Percentiles rank a stretch among this genome's conserved stretches.
phyloP scores from a whole-genome alignment of 1,140 invertebrate species.

The Holcopasites calliopsidis region DNA sequence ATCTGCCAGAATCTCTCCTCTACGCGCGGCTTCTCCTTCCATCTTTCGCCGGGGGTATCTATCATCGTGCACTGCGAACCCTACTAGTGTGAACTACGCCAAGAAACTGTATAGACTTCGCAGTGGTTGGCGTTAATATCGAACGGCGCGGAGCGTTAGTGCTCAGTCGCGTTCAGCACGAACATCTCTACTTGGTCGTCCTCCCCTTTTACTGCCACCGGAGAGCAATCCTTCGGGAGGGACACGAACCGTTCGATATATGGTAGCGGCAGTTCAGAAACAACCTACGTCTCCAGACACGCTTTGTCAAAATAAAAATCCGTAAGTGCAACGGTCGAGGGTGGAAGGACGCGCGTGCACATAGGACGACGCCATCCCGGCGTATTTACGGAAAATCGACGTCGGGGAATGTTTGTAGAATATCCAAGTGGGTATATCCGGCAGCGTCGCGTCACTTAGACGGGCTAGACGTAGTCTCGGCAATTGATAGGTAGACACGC shows the following conservation, averaged over 20 bases:
- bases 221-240: neutral
- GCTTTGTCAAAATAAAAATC: neutral
- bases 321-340: no score
- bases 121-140: slow-evolving; percentile 40
- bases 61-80: neutral
- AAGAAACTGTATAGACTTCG: neutral
- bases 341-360: slow-evolving; percentile 6
- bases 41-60: slow-evolving; percentile 14
- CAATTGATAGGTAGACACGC: slow-evolving; percentile 70
- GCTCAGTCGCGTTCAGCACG: no score
- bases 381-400: slow-evolving; percentile 57
- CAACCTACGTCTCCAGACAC: neutral
- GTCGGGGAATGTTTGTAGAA: slow-evolving; percentile 49
- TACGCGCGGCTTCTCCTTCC: neutral
- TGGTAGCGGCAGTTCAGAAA: neutral
- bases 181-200: no score
- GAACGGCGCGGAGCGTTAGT: no score
- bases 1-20: slow-evolving; percentile 43
- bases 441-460: slow-evolving; percentile 57
- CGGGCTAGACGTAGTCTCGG: slow-evolving; percentile 61
- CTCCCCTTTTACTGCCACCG: no score
- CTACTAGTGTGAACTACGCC: neutral
- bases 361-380: slow-evolving; percentile 19
- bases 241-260: neutral
- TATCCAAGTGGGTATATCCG: slow-evolving; percentile 56